phyloP scores from a whole-genome alignment of 2,888 invertebrate species.

The Ophonus ardosiacus region DNA sequence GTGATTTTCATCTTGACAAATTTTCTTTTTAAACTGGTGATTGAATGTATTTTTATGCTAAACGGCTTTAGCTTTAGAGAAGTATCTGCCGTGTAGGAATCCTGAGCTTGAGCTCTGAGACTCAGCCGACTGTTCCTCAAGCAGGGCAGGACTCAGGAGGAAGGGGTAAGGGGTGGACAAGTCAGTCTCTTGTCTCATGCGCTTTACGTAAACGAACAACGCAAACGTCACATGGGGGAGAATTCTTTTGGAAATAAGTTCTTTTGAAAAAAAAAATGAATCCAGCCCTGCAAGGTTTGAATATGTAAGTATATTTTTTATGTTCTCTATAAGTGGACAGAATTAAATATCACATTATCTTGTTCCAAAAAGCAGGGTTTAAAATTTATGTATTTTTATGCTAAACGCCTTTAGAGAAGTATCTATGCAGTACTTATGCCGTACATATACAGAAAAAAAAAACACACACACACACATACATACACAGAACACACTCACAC shows the following conservation, averaged over 20 bases:
- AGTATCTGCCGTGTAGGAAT: conserved; percentile 46
- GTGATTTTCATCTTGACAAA: conserved; percentile 64
- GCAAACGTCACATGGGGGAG: not conserved
- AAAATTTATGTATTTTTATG: too few species aligned
- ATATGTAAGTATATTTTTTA: not conserved
- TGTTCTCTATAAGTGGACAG: too few species aligned
- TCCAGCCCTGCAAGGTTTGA: not conserved
- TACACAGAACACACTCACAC: too few species aligned
- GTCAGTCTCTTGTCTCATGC: conserved; percentile 36
- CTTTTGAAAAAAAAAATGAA: not conserved
- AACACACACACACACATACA: too few species aligned
- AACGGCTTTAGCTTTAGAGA: conserved; percentile 61
- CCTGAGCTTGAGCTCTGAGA: not conserved
- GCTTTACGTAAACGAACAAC: conserved; percentile 17
- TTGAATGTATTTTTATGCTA: conserved; percentile 64
- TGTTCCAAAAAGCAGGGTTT: too few species aligned
- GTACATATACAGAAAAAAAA: too few species aligned
- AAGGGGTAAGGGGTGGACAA: conserved; percentile 28
- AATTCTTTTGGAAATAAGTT: not conserved
- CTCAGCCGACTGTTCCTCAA: not conserved
- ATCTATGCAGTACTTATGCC: too few species aligned
- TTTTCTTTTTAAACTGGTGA: conserved; percentile 63
- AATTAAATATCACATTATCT: too few species aligned
- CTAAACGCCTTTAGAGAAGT: too few species aligned
- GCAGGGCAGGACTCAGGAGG: not conserved